Base-by-base conservation (phyloP, 2,113 vertebrate genomes). In the Ctenomys sociabilis region DNA sequence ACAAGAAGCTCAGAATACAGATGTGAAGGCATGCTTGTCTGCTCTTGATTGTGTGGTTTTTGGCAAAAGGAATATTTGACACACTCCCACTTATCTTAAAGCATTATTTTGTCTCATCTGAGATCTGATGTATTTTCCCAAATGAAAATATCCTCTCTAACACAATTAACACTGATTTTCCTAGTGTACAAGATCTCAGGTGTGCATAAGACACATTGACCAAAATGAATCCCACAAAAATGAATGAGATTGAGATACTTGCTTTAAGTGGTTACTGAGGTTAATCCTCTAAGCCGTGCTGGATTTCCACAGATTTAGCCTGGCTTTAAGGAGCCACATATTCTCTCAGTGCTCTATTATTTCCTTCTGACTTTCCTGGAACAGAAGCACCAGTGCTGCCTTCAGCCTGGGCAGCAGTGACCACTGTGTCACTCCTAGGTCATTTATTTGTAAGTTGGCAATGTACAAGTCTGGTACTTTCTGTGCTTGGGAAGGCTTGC, bases 351-450 rank as follows among this genome's bases (percentile, higher is more conserved):
- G 54, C 77, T 95, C 83, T 88, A 81, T 95, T 77, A 93, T 96
- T 96, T 93, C 85, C 85, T 90, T 92, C 37, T 59, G 49, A 85
- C 61, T 94, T 96, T 95, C 95, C 92, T 94, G 91, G 93, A 96
- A 85, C 93, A 82, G 88, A 90, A 87, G 37, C 28, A 22, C 22
- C 7, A 24, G 70, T 1, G 59, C 80, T 83, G 78, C 92, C 88
- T 90, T 77, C 37, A 49, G 59, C 78, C 96, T 88, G 88, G 85
- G 77, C 45, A 91, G 93, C 45, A 5, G 24, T 52, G 85, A 93
- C 92, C 59, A 78, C 77, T 7, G 70, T 72, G 92, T 92, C 82
- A 57, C 37, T 81, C 85, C 85, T 7, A 70, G 81, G 95, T 92
- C 85, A 43, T 93, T 92, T 94, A 82, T 97, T 96, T 95, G 88